Evolutionary conservation across 2,888 invertebrate species (phyloP).

Genomic region (Rapana venosa): DNA sequence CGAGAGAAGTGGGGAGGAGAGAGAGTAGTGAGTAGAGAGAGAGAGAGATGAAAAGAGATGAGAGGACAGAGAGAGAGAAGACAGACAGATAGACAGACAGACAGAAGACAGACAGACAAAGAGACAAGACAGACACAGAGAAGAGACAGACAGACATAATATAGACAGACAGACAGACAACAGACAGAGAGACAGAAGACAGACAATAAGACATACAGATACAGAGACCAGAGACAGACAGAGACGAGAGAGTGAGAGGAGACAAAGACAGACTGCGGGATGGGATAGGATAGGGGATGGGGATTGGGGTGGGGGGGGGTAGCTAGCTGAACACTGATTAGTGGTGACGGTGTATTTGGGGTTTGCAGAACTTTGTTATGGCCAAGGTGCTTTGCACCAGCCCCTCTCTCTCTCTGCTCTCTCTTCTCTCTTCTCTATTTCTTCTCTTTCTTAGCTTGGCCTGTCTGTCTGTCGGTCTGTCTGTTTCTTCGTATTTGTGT

Average conservation of each 20-base stretch:
- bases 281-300: neutral
- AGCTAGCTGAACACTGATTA: too few species aligned
- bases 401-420: neutral
- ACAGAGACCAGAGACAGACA: neutral
- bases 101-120: neutral
- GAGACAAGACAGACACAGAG: neutral
- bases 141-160: neutral
- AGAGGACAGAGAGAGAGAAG: neutral
- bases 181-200: constrained; percentile 25
- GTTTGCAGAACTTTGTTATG: too few species aligned
- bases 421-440: neutral
- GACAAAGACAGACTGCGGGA: neutral
- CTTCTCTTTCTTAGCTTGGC: constrained; percentile 2
- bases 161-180: constrained; percentile 29
- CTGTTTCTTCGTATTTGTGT: too few species aligned
- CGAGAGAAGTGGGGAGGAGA: too few species aligned
- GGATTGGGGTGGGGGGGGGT: neutral
- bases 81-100: neutral
- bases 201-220: neutral
- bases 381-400: neutral
- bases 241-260: neutral
- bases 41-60: neutral
- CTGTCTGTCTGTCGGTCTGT: neutral
- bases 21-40: too few species aligned
- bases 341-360: too few species aligned